Evolutionary conservation across 2,888 invertebrate species (phyloP), one percentile per base, ranked within the genome.

Genomic region (Pterobdella sp.): DNA sequence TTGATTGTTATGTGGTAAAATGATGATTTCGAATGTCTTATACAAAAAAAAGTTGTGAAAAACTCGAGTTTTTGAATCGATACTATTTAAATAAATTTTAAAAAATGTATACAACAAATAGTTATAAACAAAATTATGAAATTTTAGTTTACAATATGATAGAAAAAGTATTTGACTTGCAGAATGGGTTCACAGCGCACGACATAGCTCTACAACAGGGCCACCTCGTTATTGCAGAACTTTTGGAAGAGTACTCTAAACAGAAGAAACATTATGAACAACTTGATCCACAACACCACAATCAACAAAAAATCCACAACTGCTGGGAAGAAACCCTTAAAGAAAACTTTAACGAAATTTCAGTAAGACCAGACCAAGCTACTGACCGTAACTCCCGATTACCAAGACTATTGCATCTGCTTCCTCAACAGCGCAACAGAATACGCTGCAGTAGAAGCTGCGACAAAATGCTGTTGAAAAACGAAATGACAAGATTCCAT

Each of bases 141-240:
- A n/a, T n/a, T n/a, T n/a, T n/a, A n/a, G n/a, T n/a, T n/a, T n/a
- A n/a, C n/a, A n/a, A n/a, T n/a, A n/a, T n/a, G n/a, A n/a, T n/a
- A n/a, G n/a, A n/a, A n/a, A n/a, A n/a, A n/a, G n/a, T n/a, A n/a
- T n/a, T n/a, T n/a, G n/a, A n/a, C 36, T 72, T 74, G n/a, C 74
- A 76, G 76, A 75, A 75, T 42, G 75, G 75, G n/a, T 75, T 73
- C 31, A 75, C 75, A 26, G 65, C 76, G 2, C 31, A 49, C 42
- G 73, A 73, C 32, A 72, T 76, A 1, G 76, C 76, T 29, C 29
- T 65, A 18, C 76, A 76, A 36, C 75, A 75, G 60, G 76, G 76
- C n/a, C 71, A 73, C 72, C 60, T 37, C 29, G 74, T 69, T 29
- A 68, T 75, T n/a, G 74, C 74, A 18, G 74, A 76, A 67, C 70